Evolutionary conservation across 2,888 invertebrate species (phyloP).

Genomic region (Cantharis flavilabris): DNA sequence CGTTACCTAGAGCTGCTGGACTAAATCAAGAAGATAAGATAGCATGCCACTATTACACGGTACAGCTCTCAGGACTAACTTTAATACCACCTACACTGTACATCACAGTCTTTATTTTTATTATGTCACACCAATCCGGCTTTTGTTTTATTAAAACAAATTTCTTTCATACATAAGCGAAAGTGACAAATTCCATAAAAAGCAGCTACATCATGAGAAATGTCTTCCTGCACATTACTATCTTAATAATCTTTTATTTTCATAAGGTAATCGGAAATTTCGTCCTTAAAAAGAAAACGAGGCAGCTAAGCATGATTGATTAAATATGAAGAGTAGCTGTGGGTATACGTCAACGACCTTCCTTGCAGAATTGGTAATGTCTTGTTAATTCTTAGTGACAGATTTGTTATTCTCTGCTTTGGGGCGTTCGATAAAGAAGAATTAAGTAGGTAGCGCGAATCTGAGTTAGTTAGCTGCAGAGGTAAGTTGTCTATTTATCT

Average conservation of each 20-base stretch:
- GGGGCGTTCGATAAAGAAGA: neutral
- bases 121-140: constrained; percentile 9
- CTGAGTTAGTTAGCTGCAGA: neutral
- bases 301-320: neutral
- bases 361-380: neutral
- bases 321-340: neutral
- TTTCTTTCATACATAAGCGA: constrained; percentile 1
- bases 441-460: neutral
- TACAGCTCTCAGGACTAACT: constrained; percentile 31
- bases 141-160: constrained; percentile 11
- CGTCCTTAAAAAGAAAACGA: neutral
- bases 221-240: neutral
- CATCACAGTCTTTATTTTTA: constrained; percentile 11
- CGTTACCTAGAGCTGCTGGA: constrained; percentile 28
- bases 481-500: neutral
- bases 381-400: neutral
- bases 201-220: neutral
- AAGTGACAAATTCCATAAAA: neutral
- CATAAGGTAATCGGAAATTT: neutral
- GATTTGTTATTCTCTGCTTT: neutral
- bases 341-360: neutral
- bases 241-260: neutral
- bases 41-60: constrained; percentile 29
- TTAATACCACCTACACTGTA: constrained; percentile 22
- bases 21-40: constrained; percentile 33